Evolutionary conservation across 1,140 invertebrate genomes (phyloP).

Genomic region (Triops cancriformis): DNA sequence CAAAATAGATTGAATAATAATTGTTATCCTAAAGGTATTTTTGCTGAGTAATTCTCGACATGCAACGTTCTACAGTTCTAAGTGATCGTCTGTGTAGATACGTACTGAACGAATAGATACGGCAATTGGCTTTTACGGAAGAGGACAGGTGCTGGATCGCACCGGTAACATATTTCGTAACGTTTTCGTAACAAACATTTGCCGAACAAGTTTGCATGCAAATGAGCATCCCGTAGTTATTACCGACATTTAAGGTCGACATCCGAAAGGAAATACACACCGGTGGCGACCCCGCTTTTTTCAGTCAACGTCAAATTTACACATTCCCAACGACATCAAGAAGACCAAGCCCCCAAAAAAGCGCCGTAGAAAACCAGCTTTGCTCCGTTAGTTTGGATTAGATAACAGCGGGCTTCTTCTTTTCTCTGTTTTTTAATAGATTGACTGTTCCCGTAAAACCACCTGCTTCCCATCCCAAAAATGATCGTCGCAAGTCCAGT

Average conservation of each 20-base stretch:
- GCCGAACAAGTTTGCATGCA: slow-evolving; percentile 12
- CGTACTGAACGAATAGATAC: neutral
- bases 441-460: too few species aligned
- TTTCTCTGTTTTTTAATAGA: too few species aligned
- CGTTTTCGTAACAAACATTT: neutral
- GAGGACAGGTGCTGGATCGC: neutral
- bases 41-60: too few species aligned
- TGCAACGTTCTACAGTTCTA: neutral
- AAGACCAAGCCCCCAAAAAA: too few species aligned
- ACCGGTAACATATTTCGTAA: neutral
- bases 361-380: too few species aligned
- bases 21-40: too few species aligned
- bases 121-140: neutral
- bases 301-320: neutral
- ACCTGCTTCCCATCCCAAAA: too few species aligned
- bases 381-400: too few species aligned
- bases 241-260: neutral
- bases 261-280: slow-evolving; percentile 1
- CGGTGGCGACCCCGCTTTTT: neutral
- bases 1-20: too few species aligned
- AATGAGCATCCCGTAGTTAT: neutral
- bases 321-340: too few species aligned
- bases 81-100: neutral
- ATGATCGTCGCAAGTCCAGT: too few species aligned
- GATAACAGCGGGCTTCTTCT: too few species aligned